These are phyloP conservation scores for Reticulitermes speratus DNA, from an alignment of 1,140 invertebrate species.

Conservation along the genomic window DNA sequence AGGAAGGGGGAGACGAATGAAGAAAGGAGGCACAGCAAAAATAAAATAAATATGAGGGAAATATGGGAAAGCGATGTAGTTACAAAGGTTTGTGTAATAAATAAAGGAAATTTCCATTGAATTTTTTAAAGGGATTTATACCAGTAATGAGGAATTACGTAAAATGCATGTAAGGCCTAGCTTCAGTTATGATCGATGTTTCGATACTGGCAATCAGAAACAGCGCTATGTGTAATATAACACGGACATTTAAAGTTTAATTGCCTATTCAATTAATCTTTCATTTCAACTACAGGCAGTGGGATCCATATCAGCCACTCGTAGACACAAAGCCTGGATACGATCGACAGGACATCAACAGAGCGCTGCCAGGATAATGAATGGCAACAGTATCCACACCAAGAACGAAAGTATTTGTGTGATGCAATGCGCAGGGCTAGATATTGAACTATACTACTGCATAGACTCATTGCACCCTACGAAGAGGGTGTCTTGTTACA, in stretches of 20 bases:
- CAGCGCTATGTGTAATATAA: not conserved
- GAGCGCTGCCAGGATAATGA: not conserved
- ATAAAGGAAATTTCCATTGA: no score
- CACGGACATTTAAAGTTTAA: slow-evolving; percentile 6
- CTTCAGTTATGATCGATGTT: not conserved
- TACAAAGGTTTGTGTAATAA: no score
- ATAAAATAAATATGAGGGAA: no score
- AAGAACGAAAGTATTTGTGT: not conserved
- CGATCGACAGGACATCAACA: not conserved
- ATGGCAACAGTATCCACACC: not conserved
- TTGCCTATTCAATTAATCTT: slow-evolving; percentile 10
- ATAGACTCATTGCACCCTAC: no score
- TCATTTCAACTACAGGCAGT: not conserved
- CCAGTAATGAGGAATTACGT: not conserved
- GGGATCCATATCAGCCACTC: not conserved
- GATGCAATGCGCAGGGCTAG: not conserved
- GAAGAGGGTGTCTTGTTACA: no score
- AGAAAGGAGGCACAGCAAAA: no score
- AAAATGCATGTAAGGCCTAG: not conserved
- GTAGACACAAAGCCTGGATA: not conserved
- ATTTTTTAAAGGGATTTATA: no score
- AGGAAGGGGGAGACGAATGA: no score
- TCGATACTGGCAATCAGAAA: not conserved
- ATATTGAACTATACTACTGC: no score
- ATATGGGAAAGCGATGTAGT: no score